Conservation (phyloP, 2,888 invertebrate species). For the Lasioglossum marginatum region DNA sequence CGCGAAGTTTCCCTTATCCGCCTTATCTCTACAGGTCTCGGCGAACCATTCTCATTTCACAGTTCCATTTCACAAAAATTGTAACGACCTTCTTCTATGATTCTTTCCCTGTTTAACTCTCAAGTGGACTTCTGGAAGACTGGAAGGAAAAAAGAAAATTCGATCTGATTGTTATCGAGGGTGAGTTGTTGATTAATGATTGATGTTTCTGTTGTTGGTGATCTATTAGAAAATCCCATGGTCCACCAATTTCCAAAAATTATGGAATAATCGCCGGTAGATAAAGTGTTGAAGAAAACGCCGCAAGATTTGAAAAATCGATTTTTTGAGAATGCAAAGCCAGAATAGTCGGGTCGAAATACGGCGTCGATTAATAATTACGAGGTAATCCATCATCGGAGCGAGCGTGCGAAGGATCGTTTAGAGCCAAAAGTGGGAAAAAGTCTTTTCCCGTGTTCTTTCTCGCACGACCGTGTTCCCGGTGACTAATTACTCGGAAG, state of each 20-base stretch:
- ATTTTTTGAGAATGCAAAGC: background rate
- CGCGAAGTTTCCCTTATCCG: constrained; percentile 8
- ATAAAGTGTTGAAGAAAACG: background rate
- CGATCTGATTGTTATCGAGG: no score
- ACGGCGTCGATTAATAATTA: background rate
- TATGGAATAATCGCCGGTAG: background rate
- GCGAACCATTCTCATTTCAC: background rate
- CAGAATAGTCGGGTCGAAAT: background rate
- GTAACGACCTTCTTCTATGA: background rate
- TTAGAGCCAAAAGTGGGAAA: background rate
- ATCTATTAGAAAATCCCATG: no score
- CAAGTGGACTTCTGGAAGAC: no score
- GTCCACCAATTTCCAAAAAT: no score
- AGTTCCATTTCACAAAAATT: background rate
- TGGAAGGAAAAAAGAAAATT: no score
- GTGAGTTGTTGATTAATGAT: no score
- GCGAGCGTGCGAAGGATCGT: constrained; percentile 1
- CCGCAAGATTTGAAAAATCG: accelerated
- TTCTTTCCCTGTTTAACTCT: no score
- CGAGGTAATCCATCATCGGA: background rate
- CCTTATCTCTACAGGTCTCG: background rate
- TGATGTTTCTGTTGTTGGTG: no score
- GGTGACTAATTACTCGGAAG: constrained; percentile 19
- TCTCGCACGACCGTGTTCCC: background rate
- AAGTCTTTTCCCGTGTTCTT: background rate